Base-by-base conservation (phyloP, 1,140 invertebrate genomes). In the Amyelois transitella region DNA sequence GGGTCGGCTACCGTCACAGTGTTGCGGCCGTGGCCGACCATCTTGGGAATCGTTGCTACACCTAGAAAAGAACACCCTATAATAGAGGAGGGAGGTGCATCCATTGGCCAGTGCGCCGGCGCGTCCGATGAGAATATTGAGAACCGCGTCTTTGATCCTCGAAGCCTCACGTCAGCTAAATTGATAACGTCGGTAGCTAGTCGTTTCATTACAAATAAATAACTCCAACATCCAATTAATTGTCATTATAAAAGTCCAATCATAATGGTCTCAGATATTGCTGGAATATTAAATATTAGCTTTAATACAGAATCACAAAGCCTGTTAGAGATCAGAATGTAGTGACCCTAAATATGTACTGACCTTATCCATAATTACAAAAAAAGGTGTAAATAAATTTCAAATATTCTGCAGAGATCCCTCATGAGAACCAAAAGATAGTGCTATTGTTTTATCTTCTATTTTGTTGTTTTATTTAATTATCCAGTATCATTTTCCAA, bases 61-160 rank as follows among this genome's bases (percentile, higher is more conserved):
- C 85, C 85, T 88, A 88, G 85, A 88, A 88, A 85, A 88, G 81
- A 88, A 83, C 82, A 86, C 81, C 85, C 82, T 88, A 88, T 81
- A 88, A 81, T 85, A 81, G 71, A 70, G 55, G 67, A 75, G 72
- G 64, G 66, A 70, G 59, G 51, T 69, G 64, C 60, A 69, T 66
- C 55, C 66, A 67, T 62, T 51, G 55, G 25, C 25, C 25, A 24
- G 47, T 18, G 7, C 38, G 44, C 18, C 19, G 49, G 51, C 19
- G 32, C 24, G 49, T 7, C 28, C 18, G 28, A 44, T 21, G 20
- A 72, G 60, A 62, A 65, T 50, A 59, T 61, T 61, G 60, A 52
- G 14, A 65, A 59, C 51, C 53, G 55, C 53, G 58, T 69, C 55
- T 72, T 65, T 62, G 63, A 68, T 64, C 69, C 72, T 38, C 32